Evolutionary conservation across 2,113 vertebrate genomes (phyloP), one percentile per base, ranked within the genome.

Genomic region (Charadrius vociferus): DNA sequence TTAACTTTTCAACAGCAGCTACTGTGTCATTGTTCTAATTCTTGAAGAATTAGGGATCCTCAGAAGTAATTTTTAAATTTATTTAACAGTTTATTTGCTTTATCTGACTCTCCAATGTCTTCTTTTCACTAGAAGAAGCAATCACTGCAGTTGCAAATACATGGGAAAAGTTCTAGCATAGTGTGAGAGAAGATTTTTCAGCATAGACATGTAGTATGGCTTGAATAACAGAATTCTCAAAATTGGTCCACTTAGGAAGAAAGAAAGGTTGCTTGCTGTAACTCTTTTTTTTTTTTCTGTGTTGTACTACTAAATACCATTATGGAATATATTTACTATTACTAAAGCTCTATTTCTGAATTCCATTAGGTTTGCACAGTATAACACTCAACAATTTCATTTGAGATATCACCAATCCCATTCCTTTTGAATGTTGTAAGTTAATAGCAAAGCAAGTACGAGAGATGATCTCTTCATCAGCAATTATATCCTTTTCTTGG

Each of bases 1-100:
- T 29, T 86, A 94, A 65, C 74, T 91, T 95, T 78, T 90, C 72
- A 88, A 85, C 74, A 93, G 93, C 70, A 78, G 74, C 56, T 87
- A 45, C 45, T 91, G 50, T 74, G 16, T 82, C 41, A 58, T 85
- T 89, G 80, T 86, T 93, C 41, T 70, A 88, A 85, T 82, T 94
- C n/a, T 73, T 82, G n/a, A 86, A 89, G 66, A 87, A 90, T 75
- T 84, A 75, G 61, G 3, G 49, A 94, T 81, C 24, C 23, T 94
- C 39, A 77, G 73, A 91, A 91, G 50, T 61, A 68, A 79, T 80
- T 71, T 85, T 80, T 9, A 52, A 30, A 75, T 93, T 74, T 82
- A 80, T 93, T 90, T 92, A 86, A 58, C 21, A 58, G 7, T n/a
- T 29, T 66, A 58, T 78, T 88, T 95, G 58, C 62, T 93, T 88